Conservation (phyloP, 2,797 vertebrate species). For the Mormyrus hasselquistii region DNA sequence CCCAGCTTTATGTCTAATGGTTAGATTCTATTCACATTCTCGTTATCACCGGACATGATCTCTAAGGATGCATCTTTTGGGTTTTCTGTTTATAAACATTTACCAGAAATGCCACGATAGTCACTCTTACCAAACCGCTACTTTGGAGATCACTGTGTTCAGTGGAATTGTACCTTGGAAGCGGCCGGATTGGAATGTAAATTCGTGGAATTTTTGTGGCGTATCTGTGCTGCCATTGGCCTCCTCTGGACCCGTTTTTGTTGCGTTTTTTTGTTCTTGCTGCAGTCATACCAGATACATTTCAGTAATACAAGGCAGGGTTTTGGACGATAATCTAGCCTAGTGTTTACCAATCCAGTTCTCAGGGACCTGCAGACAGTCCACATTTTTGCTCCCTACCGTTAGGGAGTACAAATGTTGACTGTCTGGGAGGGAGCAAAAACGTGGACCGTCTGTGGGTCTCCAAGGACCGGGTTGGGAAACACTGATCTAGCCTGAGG, state of each 20-base stretch:
- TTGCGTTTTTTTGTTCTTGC: slow-evolving; percentile 7
- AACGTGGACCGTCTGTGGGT: neutral
- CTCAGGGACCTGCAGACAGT: neutral
- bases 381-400: neutral
- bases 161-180: slow-evolving; percentile 8
- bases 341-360: neutral
- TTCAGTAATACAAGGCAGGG: neutral
- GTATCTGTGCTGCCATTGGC: neutral
- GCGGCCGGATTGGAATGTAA: neutral
- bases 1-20: neutral
- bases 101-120: neutral
- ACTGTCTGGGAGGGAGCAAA: neutral
- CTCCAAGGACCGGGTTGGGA: neutral
- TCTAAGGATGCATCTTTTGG: neutral
- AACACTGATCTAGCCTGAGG: neutral
- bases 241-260: neutral
- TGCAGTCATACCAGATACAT: neutral
- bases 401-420: neutral
- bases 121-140: neutral
- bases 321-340: neutral
- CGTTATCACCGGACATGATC: neutral
- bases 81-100: neutral
- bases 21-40: neutral
- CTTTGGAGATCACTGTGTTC: neutral
- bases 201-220: slow-evolving; percentile 9